Percentiles rank a stretch among this genome's conserved stretches.
phyloP scores from a whole-genome alignment of 2,888 invertebrate species.

The Orgyia antiqua region DNA sequence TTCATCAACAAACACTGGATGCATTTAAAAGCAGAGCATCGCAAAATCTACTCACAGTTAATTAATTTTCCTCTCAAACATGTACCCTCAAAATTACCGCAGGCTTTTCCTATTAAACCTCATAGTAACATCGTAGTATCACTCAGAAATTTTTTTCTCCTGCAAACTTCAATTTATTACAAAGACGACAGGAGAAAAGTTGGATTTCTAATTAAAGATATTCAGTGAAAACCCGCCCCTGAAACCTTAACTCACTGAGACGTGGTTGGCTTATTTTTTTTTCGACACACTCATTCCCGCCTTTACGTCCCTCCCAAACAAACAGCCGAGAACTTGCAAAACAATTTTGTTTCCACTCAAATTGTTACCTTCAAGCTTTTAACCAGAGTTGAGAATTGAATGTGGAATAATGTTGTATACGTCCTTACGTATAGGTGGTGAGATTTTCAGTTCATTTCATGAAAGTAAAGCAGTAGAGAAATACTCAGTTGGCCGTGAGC shows the following conservation, averaged over 20 bases:
- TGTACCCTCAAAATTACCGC: slow-evolving; percentile 26
- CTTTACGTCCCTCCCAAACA: slow-evolving; percentile 77
- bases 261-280: slow-evolving; percentile 78
- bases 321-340: slow-evolving; percentile 72
- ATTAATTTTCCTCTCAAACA: slow-evolving; percentile 39
- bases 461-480: slow-evolving; percentile 62
- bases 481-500: slow-evolving; percentile 72
- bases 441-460: slow-evolving; percentile 71
- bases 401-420: slow-evolving; percentile 22
- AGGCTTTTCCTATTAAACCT: slow-evolving; percentile 29
- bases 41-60: slow-evolving; percentile 31
- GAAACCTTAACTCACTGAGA: slow-evolving; percentile 72
- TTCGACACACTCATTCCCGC: slow-evolving; percentile 76
- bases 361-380: slow-evolving; percentile 1
- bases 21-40: slow-evolving; percentile 29
- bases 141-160: slow-evolving; percentile 33
- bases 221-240: slow-evolving; percentile 69
- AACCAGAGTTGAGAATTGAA: slow-evolving; percentile 11
- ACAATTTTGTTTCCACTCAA: slow-evolving; percentile 41
- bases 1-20: slow-evolving; percentile 16
- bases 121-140: slow-evolving; percentile 25
- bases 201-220: slow-evolving; percentile 75
- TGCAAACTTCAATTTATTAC: slow-evolving; percentile 64
- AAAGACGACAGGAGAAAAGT: slow-evolving; percentile 49
- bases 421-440: slow-evolving; percentile 31